A percentile compares a stretch with the other conserved stretches of the same genome.
phyloP scores from a whole-genome alignment of 2,797 vertebrate species.

The Spinus olivaceus region DNA sequence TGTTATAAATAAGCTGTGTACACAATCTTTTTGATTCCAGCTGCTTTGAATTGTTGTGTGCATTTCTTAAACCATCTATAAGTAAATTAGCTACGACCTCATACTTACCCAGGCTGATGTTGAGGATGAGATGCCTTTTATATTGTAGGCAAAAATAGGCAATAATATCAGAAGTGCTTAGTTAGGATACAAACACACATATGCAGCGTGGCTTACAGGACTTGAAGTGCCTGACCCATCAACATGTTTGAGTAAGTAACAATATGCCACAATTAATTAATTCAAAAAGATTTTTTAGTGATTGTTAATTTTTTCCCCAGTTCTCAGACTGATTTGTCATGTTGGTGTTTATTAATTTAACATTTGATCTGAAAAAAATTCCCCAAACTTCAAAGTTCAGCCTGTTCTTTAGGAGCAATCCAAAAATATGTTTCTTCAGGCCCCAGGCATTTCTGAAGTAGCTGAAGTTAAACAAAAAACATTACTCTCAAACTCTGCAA shows the following conservation, averaged over 20 bases:
- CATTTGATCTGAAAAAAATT: slow-evolving; percentile 49
- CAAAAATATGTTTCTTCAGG: slow-evolving; percentile 72
- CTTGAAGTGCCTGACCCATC: not conserved
- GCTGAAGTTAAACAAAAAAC: slow-evolving; percentile 67
- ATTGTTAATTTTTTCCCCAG: slow-evolving; percentile 18
- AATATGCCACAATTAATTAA: slow-evolving; percentile 45
- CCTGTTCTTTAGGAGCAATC: slow-evolving; percentile 67
- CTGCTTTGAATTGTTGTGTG: not conserved
- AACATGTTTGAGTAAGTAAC: not conserved
- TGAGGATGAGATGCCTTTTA: not conserved
- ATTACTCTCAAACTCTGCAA: slow-evolving; percentile 55
- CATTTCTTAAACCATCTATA: not conserved
- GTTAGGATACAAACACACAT: not conserved
- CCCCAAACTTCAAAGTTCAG: slow-evolving; percentile 65
- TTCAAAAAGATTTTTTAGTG: slow-evolving; percentile 34
- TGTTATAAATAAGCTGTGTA: not conserved
- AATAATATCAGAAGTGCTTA: not conserved
- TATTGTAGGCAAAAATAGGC: not conserved
- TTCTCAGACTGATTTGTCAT: slow-evolving; percentile 46
- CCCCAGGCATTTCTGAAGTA: slow-evolving; percentile 69
- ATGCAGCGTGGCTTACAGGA: not conserved
- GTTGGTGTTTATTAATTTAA: slow-evolving; percentile 68
- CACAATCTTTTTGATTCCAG: not conserved
- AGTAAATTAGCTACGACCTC: not conserved
- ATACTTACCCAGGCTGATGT: not conserved